Conservation (phyloP, 2,113 vertebrate genomes). For the Chaetodon trifascialis region DNA sequence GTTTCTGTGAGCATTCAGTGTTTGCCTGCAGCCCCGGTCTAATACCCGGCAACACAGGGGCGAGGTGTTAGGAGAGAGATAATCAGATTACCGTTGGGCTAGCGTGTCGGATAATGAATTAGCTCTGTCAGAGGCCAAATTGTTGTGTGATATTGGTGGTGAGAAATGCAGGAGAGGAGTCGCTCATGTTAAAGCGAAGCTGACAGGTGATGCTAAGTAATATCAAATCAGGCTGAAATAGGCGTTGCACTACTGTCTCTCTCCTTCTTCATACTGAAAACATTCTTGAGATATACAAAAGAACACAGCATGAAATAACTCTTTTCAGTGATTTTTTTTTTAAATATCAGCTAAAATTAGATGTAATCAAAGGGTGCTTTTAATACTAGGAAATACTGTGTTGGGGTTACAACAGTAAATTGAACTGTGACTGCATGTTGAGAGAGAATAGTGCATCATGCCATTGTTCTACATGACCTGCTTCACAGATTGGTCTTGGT, state of each 20-base stretch:
- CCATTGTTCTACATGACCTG: constrained; percentile 34
- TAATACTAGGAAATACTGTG: not conserved
- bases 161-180: not conserved
- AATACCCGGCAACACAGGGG: constrained; percentile 23
- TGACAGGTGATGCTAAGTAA: constrained; percentile 29
- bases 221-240: constrained; percentile 8
- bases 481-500: constrained; percentile 24
- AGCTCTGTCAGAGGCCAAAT: constrained; percentile 53
- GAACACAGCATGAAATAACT: not conserved
- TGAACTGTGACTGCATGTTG: not conserved
- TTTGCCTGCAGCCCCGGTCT: not conserved
- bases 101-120: constrained; percentile 53
- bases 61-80: constrained; percentile 48
- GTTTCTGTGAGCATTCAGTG: not conserved
- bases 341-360: not conserved
- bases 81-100: constrained; percentile 65
- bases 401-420: not conserved
- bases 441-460: constrained; percentile 16
- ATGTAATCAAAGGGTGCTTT: not conserved
- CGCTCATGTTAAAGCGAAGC: constrained; percentile 12
- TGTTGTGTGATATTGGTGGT: constrained; percentile 50
- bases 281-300: not conserved
- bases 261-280: not conserved
- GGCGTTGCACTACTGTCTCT: not conserved
- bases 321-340: not conserved